Base-by-base conservation (phyloP, 92 coral and sea anemone genomes). In the Scolanthus callimorphus region DNA sequence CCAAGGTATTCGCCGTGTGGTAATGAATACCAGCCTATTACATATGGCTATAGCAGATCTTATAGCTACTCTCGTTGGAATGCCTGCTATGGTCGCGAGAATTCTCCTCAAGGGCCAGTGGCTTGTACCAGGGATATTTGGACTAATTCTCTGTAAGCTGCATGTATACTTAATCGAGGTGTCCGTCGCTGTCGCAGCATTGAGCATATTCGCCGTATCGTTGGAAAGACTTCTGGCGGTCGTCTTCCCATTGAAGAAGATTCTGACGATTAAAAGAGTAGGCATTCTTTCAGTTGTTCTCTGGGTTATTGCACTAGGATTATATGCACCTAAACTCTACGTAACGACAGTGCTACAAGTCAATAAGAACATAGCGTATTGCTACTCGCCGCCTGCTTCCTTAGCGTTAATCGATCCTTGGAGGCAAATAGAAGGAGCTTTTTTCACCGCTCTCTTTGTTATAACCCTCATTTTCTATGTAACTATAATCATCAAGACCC, bases 121-220 rank as follows among this genome's bases (percentile, higher is more conserved):
- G 72, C 51, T 65, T 31, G 52, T 65, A 21, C 13, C 20, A 6
- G 72, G 72, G 20, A 11, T 2, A 17, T 52, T 52, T 52, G 72
- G 72, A 9, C 28, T 50, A 4, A 56, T 43, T 21, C 11, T 65
- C 34, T 65, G 72, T 20, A 65, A 65, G 59, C 2, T 52, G 29
- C 61, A 65, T 25, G 27, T 61, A 24, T 65, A 20, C 52, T 56
- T 46, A n/a, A 50, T 65, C 37, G 72, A 65, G 39, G 72, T 65
- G 15, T 28, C 45, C 22, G 13, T 65, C 3, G 51, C 61, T 3
- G 61, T 65, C 0, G 37, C 72, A 3, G 72, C 72, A n/a, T 37
- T 31, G 2, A 51, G 61, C 47, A 65, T 65, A 2, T 43, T 37
- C 24, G 41, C 37, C 31, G 52, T 65, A 15, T 60, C 72, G 25